Evolutionary conservation across 1,140 invertebrate genomes (phyloP).

Genomic region (Saxidomus purpurata): DNA sequence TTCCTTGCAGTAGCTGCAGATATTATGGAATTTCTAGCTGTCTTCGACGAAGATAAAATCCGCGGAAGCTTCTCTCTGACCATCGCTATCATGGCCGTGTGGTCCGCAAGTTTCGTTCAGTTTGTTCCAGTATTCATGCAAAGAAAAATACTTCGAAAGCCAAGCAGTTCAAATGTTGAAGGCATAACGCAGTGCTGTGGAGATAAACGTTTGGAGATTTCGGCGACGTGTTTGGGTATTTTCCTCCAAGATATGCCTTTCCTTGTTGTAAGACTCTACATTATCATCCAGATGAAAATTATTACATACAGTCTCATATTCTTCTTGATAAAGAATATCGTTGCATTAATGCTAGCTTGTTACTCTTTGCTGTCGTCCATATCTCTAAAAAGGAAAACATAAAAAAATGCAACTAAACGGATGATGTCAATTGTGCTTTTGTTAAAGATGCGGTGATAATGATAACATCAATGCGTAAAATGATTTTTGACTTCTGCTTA

Average conservation of each 20-base stretch:
- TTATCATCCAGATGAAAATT: slow-evolving; percentile 93
- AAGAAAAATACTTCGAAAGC: slow-evolving; percentile 23
- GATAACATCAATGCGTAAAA: no score
- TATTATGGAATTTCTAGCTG: slow-evolving; percentile 98
- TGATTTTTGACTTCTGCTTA: no score
- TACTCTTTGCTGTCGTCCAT: slow-evolving; percentile 55
- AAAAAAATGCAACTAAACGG: no score
- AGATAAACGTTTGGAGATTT: slow-evolving; percentile 49
- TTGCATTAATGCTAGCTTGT: slow-evolving; percentile 93
- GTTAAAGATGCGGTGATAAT: no score
- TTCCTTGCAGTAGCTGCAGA: slow-evolving; percentile 93
- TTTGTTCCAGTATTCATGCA: slow-evolving; percentile 69
- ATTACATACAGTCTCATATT: slow-evolving; percentile 96
- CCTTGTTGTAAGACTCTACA: slow-evolving; percentile 92
- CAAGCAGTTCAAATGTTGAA: neutral
- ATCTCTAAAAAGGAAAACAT: slow-evolving; percentile 1
- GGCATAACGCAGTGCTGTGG: slow-evolving; percentile 14
- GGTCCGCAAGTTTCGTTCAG: slow-evolving; percentile 94
- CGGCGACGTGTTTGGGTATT: slow-evolving; percentile 54
- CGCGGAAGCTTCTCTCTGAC: slow-evolving; percentile 60
- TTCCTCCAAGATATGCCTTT: slow-evolving; percentile 91
- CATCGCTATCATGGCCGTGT: slow-evolving; percentile 73
- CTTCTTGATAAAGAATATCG: slow-evolving; percentile 94
- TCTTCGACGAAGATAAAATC: slow-evolving; percentile 89
- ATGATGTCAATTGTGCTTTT: no score